Percentiles rank a stretch among this genome's conserved stretches.
These are phyloP conservation scores for Dinomys branickii DNA, from an alignment of 2,113 vertebrate genomes.

Conservation along the genomic window DNA sequence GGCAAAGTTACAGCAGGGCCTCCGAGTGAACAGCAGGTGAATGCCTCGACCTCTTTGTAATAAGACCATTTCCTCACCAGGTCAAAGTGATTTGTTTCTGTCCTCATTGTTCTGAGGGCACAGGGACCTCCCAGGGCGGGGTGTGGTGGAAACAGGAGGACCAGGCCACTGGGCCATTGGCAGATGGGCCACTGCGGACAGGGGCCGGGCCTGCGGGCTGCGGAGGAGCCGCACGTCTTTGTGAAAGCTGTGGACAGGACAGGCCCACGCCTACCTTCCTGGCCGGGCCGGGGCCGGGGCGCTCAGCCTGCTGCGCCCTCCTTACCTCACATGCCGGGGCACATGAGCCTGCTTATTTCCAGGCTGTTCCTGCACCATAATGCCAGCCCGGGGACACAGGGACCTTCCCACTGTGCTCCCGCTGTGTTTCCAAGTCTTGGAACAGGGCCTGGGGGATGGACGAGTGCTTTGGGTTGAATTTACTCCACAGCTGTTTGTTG, in stretches of 20 bases:
- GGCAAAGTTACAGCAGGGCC: not conserved
- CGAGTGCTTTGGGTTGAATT: not conserved
- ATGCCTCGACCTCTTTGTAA: constrained; percentile 39
- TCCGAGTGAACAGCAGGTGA: not conserved
- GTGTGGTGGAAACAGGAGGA: not conserved
- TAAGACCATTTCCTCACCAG: not conserved
- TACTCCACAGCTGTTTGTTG: not conserved
- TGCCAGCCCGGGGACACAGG: not conserved
- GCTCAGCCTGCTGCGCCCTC: not conserved
- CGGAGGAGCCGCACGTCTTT: not conserved
- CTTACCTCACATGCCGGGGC: not conserved
- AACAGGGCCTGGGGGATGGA: not conserved
- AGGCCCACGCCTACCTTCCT: not conserved
- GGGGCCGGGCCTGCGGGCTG: not conserved
- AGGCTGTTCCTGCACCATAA: not conserved
- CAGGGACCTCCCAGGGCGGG: not conserved
- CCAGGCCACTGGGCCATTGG: fast-evolving
- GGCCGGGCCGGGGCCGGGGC: not conserved
- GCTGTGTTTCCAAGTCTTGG: fast-evolving
- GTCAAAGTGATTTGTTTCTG: constrained; percentile 70
- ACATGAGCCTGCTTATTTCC: not conserved
- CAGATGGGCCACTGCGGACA: fast-evolving
- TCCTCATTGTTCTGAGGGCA: constrained; percentile 59
- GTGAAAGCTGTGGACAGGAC: not conserved
- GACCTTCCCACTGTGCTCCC: not conserved